Conservation (phyloP, 2,888 invertebrate species). For the Erebia epiphron region DNA sequence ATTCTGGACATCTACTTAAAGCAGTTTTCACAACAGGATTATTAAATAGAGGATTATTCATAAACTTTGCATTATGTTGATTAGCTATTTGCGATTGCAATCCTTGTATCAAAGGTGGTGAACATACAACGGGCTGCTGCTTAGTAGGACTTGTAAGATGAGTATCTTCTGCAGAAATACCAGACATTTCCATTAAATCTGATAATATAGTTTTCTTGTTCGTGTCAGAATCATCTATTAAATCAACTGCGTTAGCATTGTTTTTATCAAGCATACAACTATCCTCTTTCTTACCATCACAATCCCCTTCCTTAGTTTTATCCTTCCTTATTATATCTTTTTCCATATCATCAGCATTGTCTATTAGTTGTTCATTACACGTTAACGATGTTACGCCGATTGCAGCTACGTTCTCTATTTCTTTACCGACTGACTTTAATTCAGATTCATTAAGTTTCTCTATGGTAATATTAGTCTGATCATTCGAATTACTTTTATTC, state of each 20-base stretch:
- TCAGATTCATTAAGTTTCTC: constrained; percentile 5
- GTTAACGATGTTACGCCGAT: not conserved
- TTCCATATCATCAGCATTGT: not conserved
- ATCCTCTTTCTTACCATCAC: not conserved
- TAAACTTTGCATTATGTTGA: not conserved
- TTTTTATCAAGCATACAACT: not conserved
- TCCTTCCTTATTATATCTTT: not conserved
- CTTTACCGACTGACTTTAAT: not conserved
- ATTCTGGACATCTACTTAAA: constrained; percentile 33
- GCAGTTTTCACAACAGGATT: constrained; percentile 27
- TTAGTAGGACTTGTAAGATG: constrained; percentile 12
- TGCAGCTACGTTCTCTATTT: not conserved
- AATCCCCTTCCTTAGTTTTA: not conserved
- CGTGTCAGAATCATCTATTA: constrained; percentile 10
- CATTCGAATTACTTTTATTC: not conserved
- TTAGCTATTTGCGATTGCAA: not conserved
- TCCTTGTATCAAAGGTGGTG: not conserved
- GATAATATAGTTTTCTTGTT: constrained; percentile 60
- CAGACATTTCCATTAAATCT: constrained; percentile 78
- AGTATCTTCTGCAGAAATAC: constrained; percentile 66
- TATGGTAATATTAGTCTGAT: not conserved
- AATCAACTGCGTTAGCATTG: not conserved
- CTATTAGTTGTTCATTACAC: not conserved
- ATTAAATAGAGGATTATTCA: constrained; percentile 1
- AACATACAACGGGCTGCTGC: not conserved